A percentile compares a stretch with the other conserved stretches of the same genome.
Evolutionary conservation across 2,113 vertebrate genomes (phyloP).

Genomic region (Odontesthes bonariensis): DNA sequence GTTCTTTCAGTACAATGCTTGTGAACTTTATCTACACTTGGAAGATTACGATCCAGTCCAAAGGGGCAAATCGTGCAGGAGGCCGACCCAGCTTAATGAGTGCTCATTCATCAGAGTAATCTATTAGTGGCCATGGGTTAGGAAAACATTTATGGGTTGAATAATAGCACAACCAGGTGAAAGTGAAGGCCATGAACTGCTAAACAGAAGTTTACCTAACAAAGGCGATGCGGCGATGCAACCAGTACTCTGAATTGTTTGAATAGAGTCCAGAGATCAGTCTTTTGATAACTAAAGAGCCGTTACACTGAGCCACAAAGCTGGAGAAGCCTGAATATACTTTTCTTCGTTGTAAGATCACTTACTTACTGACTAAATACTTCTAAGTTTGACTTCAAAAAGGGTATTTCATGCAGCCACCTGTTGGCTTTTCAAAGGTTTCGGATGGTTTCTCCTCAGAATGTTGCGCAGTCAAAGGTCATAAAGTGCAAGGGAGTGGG

Average conservation of each 20-base stretch:
- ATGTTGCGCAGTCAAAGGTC: background rate
- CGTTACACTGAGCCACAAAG: background rate
- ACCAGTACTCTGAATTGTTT: background rate
- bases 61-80: constrained; percentile 55
- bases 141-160: background rate
- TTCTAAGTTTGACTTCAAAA: constrained; percentile 4
- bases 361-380: background rate
- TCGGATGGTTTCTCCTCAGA: background rate
- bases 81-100: background rate
- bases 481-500: background rate
- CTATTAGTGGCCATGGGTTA: background rate
- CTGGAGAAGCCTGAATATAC: background rate
- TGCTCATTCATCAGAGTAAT: background rate
- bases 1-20: background rate
- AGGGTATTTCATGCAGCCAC: background rate
- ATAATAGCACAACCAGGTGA: background rate
- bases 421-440: background rate
- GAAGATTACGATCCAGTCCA: constrained; percentile 72
- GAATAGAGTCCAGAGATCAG: constrained; percentile 19
- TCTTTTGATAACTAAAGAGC: background rate
- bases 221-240: constrained; percentile 18
- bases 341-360: background rate
- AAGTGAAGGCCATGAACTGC: background rate
- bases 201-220: constrained; percentile 8
- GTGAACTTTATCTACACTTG: constrained; percentile 72